Evolutionary conservation across 2,797 vertebrate species (phyloP).

Genomic region (Calcarius lapponicus): DNA sequence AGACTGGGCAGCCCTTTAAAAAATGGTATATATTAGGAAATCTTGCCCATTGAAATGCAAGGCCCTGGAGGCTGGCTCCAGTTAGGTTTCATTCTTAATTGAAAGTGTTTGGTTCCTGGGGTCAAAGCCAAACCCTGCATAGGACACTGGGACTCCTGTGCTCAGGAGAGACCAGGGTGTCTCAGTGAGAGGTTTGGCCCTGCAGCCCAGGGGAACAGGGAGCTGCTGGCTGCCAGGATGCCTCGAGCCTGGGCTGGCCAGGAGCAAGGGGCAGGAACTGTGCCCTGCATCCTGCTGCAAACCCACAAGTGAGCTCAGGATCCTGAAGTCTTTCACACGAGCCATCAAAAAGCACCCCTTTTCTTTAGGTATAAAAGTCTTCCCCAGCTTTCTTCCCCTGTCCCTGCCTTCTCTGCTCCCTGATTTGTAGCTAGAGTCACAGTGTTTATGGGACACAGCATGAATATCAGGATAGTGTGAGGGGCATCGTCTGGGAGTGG

Average conservation of each 20-base stretch:
- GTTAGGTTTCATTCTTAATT: neutral
- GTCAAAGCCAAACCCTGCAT: neutral
- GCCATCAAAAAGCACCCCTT: neutral
- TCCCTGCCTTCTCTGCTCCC: neutral
- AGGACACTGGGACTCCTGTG: neutral
- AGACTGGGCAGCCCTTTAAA: neutral
- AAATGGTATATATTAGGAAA: neutral
- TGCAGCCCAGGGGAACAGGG: neutral
- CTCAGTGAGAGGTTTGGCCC: fast-evolving
- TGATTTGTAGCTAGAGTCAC: neutral
- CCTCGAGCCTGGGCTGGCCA: neutral
- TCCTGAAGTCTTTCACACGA: neutral
- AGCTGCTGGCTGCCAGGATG: neutral
- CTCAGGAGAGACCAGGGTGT: neutral
- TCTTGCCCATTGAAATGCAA: neutral
- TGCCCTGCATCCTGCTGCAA: neutral
- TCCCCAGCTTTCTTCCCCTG: neutral
- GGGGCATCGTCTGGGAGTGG: neutral
- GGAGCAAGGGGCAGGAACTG: neutral
- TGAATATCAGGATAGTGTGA: neutral
- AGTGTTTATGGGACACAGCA: neutral
- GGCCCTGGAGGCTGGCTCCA: neutral
- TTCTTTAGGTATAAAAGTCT: neutral
- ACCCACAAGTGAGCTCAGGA: fast-evolving
- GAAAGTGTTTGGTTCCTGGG: neutral